phyloP scores from a whole-genome alignment of 1,140 invertebrate genomes.

The Triops longicaudatus region DNA sequence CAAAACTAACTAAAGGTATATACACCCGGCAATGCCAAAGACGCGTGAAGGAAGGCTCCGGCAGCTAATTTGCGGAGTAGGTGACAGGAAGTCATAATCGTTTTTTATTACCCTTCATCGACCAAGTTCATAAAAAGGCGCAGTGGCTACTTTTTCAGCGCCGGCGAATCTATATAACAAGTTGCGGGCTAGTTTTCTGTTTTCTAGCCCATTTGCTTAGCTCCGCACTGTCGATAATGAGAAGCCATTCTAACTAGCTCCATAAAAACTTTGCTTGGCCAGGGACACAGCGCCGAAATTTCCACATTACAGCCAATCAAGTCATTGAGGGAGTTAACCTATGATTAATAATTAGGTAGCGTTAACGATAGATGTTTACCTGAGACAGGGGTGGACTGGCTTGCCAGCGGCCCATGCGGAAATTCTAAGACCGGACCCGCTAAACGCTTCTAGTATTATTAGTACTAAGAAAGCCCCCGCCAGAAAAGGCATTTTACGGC shows the following conservation, averaged over 20 bases:
- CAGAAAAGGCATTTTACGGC: too few relatives aligned
- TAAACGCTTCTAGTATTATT: too few relatives aligned
- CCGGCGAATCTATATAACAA: not conserved
- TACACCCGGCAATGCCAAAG: not conserved
- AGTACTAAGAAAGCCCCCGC: too few relatives aligned
- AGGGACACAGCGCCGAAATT: not conserved
- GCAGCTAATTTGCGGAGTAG: not conserved
- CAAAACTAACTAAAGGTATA: not conserved
- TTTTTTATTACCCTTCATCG: constrained; percentile 12
- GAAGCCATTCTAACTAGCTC: not conserved
- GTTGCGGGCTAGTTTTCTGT: not conserved
- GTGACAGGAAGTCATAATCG: constrained; percentile 14
- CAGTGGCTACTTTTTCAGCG: not conserved
- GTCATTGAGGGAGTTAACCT: not conserved
- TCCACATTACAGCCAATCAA: not conserved
- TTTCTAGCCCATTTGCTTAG: not conserved
- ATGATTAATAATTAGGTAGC: not conserved
- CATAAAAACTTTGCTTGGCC: not conserved
- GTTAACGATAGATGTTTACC: too few relatives aligned
- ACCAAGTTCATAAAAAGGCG: not conserved
- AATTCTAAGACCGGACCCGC: too few relatives aligned
- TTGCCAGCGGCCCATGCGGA: too few relatives aligned
- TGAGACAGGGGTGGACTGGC: too few relatives aligned
- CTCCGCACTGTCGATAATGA: not conserved
- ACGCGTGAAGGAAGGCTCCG: not conserved